A percentile compares a stretch with the other conserved stretches of the same genome.
phyloP scores from a whole-genome alignment of 2,888 invertebrate genomes.

The Halictus quadricinctus region DNA sequence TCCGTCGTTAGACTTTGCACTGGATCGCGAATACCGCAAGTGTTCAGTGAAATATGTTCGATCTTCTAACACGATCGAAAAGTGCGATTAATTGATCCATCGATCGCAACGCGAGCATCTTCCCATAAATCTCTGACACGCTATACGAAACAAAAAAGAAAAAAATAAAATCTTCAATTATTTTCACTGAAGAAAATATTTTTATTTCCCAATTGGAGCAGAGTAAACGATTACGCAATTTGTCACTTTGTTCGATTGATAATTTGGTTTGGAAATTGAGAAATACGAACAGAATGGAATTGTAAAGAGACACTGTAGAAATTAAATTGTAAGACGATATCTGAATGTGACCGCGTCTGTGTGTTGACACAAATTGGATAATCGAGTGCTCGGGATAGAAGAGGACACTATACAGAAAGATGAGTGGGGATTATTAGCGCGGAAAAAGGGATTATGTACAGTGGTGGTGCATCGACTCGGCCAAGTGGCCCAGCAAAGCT shows the following conservation, averaged over 20 bases:
- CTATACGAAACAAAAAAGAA: background rate
- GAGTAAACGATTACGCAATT: background rate
- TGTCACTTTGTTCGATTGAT: background rate
- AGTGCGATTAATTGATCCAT: background rate
- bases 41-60: conserved; percentile 18
- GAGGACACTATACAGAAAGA: background rate
- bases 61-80: background rate
- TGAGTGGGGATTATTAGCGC: conserved; percentile 15
- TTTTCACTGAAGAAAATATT: background rate
- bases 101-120: background rate
- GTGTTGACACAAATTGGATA: background rate
- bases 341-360: background rate
- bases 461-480: conserved; percentile 73
- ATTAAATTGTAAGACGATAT: background rate
- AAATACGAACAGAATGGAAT: background rate
- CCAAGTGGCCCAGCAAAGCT: conserved; percentile 82
- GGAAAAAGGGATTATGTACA: conserved; percentile 71
- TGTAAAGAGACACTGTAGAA: background rate
- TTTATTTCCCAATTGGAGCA: background rate
- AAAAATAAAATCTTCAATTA: background rate
- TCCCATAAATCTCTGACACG: background rate
- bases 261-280: background rate
- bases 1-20: background rate
- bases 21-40: background rate
- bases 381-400: conserved; percentile 18